These are phyloP conservation scores for Mormyrus proboscirostris DNA, from an alignment of 2,797 vertebrate genomes.

Conservation along the genomic window DNA sequence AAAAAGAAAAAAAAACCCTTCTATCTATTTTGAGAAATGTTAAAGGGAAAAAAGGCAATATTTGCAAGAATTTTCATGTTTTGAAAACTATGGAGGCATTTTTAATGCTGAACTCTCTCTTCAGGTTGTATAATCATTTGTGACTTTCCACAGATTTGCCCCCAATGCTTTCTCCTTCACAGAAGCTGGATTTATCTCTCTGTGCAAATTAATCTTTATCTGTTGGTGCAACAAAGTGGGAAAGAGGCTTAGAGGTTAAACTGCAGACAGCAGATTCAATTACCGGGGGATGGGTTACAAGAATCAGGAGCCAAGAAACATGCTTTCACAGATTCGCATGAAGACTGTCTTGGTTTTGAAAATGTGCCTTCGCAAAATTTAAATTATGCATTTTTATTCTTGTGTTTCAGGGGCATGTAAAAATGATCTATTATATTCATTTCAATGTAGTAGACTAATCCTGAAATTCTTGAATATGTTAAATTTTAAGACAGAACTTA, in stretches of 20 bases:
- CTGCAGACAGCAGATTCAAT: not conserved
- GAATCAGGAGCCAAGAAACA: not conserved
- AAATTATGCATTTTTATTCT: not conserved
- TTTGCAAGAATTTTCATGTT: not conserved
- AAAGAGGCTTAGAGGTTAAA: slow-evolving; percentile 15
- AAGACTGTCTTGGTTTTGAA: not conserved
- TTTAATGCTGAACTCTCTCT: not conserved
- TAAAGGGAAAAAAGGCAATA: not conserved
- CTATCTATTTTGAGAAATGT: not conserved
- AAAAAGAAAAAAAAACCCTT: not conserved
- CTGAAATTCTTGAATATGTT: not conserved
- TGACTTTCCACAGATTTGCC: not conserved
- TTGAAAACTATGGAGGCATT: not conserved
- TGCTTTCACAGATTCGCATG: not conserved
- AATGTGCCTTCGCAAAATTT: not conserved
- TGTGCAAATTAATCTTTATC: slow-evolving; percentile 15
- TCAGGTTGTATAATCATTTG: not conserved
- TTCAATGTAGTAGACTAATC: not conserved
- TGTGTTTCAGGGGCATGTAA: not conserved
- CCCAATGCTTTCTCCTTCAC: slow-evolving; percentile 2
- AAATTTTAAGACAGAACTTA: not conserved
- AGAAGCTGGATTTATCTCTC: slow-evolving; percentile 7
- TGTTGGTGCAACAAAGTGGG: slow-evolving; percentile 3
- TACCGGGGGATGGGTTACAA: not conserved
- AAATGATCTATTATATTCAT: not conserved